Conservation (phyloP, 2,888 invertebrate species). For the Dendrolimus pini region DNA sequence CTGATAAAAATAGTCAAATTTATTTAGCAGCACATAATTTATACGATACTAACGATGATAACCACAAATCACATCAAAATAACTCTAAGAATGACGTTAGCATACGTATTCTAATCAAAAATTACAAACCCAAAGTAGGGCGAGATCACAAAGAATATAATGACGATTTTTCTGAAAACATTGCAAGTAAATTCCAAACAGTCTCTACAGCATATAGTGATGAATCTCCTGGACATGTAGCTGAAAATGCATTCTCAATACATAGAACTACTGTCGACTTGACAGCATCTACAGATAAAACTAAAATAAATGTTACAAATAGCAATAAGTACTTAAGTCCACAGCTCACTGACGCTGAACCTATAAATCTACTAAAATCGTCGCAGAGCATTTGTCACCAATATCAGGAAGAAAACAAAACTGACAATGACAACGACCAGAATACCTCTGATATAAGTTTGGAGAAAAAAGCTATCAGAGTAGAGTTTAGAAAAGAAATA, state of each 20-base stretch:
- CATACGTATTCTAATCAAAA: conserved; percentile 50
- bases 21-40: conserved; percentile 25
- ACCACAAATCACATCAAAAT: conserved; percentile 13
- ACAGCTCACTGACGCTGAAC: conserved; percentile 10
- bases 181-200: conserved; percentile 46
- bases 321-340: conserved; percentile 11
- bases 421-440: conserved; percentile 8
- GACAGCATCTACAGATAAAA: conserved; percentile 25
- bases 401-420: conserved; percentile 11
- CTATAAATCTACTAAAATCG: conserved; percentile 11
- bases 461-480: not conserved
- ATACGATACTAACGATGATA: conserved; percentile 29
- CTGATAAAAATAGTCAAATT: conserved; percentile 12
- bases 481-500: not conserved
- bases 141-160: conserved; percentile 15
- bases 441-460: not conserved
- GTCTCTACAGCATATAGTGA: conserved; percentile 50
- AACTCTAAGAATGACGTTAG: conserved; percentile 45
- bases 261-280: conserved; percentile 39
- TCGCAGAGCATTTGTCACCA: conserved; percentile 11
- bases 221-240: conserved; percentile 18
- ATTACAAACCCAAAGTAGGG: conserved; percentile 28
- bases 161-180: conserved; percentile 37
- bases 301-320: conserved; percentile 11
- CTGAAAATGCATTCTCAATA: conserved; percentile 31